Evolutionary conservation across 2,888 invertebrate genomes (phyloP).

Genomic region (Acrobasis repandana): DNA sequence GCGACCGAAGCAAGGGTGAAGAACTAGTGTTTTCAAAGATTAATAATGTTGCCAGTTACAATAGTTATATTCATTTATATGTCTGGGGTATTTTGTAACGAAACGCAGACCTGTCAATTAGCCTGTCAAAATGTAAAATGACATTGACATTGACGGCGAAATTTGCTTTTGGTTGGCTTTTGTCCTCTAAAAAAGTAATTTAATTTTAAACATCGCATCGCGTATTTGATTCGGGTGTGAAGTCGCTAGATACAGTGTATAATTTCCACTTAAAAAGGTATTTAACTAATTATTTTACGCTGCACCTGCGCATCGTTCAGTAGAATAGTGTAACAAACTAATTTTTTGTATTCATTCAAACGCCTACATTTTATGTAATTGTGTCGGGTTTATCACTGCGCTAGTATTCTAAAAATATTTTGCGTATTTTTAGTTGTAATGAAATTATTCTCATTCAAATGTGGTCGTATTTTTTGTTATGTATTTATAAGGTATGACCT

Average conservation of each 20-base stretch:
- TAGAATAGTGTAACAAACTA: neutral
- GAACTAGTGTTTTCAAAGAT: too few relatives aligned
- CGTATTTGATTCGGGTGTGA: conserved; percentile 21
- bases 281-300: neutral
- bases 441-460: conserved; percentile 29
- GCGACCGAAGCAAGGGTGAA: too few relatives aligned
- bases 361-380: conserved; percentile 33
- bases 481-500: conserved; percentile 54
- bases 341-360: conserved; percentile 1
- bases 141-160: conserved; percentile 11
- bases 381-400: conserved; percentile 27
- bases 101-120: neutral
- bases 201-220: conserved; percentile 26
- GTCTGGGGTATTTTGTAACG: neutral
- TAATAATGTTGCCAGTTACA: too few relatives aligned
- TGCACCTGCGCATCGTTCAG: neutral
- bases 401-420: conserved; percentile 32
- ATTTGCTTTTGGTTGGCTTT: conserved; percentile 26
- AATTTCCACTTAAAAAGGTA: neutral
- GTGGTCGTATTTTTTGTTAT: conserved; percentile 25
- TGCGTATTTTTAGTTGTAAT: conserved; percentile 37
- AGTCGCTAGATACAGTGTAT: conserved; percentile 9
- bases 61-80: neutral
- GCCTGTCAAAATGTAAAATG: neutral
- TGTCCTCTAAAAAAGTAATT: conserved; percentile 50